Percentiles rank a stretch among this genome's conserved stretches.
Evolutionary conservation across 2,113 vertebrate genomes (phyloP).

Genomic region (Rhegmatorhina hoffmannsi): DNA sequence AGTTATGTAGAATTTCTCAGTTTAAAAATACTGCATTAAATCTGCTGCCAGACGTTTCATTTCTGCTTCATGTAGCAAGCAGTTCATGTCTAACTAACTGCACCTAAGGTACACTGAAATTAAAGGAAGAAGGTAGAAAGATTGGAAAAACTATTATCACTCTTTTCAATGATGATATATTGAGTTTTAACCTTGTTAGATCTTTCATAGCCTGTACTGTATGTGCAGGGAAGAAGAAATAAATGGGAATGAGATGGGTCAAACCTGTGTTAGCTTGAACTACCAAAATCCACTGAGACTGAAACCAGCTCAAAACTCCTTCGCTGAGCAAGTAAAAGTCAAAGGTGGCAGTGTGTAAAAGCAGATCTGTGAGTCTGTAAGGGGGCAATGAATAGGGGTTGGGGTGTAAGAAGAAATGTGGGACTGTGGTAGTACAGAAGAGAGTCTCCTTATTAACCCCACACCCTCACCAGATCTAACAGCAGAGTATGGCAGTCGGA

Average conservation of each 20-base stretch:
- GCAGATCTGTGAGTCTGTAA: background rate
- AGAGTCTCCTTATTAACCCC: background rate
- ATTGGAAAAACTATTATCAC: background rate
- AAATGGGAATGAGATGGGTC: fast-evolving
- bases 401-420: background rate
- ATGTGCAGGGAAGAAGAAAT: background rate
- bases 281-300: background rate
- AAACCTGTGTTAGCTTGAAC: background rate
- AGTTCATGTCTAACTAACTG: background rate
- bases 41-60: background rate
- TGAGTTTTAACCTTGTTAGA: background rate
- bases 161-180: background rate
- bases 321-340: background rate
- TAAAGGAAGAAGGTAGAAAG: background rate
- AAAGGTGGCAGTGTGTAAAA: background rate
- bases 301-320: background rate
- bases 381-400: background rate
- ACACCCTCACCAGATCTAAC: background rate
- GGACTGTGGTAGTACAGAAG: background rate
- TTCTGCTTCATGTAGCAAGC: background rate
- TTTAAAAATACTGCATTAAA: background rate
- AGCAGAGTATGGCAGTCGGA: background rate
- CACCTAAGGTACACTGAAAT: background rate
- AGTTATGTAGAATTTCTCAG: background rate
- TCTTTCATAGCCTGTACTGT: background rate